phyloP scores from a whole-genome alignment of 2,888 invertebrate genomes.

The Morpho achilles region DNA sequence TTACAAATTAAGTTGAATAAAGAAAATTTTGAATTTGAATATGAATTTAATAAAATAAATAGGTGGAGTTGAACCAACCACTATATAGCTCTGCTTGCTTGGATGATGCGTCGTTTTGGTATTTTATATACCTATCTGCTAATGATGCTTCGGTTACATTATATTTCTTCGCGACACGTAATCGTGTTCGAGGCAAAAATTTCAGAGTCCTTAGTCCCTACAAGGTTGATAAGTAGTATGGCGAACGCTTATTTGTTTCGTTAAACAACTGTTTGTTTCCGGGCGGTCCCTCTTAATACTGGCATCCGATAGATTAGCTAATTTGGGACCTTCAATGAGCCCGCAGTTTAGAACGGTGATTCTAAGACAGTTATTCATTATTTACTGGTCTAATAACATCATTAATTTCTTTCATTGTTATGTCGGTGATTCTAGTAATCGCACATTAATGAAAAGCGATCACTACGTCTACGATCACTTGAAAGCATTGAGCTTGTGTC shows the following conservation, averaged over 20 bases:
- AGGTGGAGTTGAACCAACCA: too few relatives aligned
- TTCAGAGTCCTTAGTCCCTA: slow-evolving; percentile 34
- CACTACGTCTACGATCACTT: too few relatives aligned
- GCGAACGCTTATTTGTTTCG: slow-evolving; percentile 59
- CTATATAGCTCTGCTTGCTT: too few relatives aligned
- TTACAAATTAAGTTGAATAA: too few relatives aligned
- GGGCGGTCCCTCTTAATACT: slow-evolving; percentile 53
- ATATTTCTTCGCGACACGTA: slow-evolving; percentile 36
- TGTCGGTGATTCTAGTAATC: too few relatives aligned
- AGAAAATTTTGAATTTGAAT: too few relatives aligned
- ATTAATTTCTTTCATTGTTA: background rate
- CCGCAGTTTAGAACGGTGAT: slow-evolving; percentile 8
- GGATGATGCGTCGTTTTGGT: too few relatives aligned
- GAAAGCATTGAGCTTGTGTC: too few relatives aligned
- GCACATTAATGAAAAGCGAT: too few relatives aligned
- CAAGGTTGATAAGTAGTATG: slow-evolving; percentile 59
- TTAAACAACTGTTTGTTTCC: slow-evolving; percentile 55
- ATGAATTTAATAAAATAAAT: too few relatives aligned
- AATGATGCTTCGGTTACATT: too few relatives aligned
- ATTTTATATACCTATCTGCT: too few relatives aligned
- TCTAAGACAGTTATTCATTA: slow-evolving; percentile 19
- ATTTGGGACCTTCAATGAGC: slow-evolving; percentile 28
- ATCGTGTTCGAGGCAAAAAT: slow-evolving; percentile 27
- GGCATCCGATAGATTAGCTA: slow-evolving; percentile 50
- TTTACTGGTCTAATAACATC: slow-evolving; percentile 2